Evolutionary conservation across 1,140 invertebrate species (phyloP), one percentile per base, ranked within the genome.

Genomic region (Elymnias hypermnestra): DNA sequence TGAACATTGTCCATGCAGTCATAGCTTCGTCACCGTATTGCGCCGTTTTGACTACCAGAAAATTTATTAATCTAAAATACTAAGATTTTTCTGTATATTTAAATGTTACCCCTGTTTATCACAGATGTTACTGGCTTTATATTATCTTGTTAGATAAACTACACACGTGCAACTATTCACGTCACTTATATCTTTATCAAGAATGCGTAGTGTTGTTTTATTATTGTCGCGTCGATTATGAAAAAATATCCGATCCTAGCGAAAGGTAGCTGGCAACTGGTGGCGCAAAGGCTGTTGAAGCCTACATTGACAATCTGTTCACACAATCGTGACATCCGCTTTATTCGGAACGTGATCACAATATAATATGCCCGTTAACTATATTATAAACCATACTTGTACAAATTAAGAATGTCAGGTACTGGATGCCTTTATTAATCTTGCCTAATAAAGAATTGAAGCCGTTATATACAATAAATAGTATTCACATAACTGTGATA

Each of bases 1-100:
- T 85, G 38, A 85, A 85, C 82, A 85, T 85, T 13, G 82, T 85
- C 82, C 78, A 83, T 18, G 82, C 82, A 35, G 82, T 85, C 82
- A 83, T 83, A 25, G 81, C 76, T 58, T 85, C 55, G 68, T 81
- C 76, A 39, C 81, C 81, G 76, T 82, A 85, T 47, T 79, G 72
- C 70, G 81, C 81, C 81, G 78, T 84, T 54, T 74, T 79, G 66
- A 52, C 14, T 26, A 9, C 35, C 35, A 28, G 28, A 25, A 18
- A 15, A 4, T 25, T 18, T 25, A 28, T 4, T 10, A 6, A 26
- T 40, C 9, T 26, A 17, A 40, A 40, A 26, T 28, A 25, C 19
- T n/a, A n/a, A n/a, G n/a, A n/a, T n/a, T n/a, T n/a, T n/a, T n/a
- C n/a, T n/a, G n/a, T n/a, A n/a, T n/a, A n/a, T n/a, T n/a, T n/a